Evolutionary conservation across 2,797 vertebrate genomes (phyloP), one percentile per base, ranked within the genome.

Genomic region (Syndactyla subalaris): DNA sequence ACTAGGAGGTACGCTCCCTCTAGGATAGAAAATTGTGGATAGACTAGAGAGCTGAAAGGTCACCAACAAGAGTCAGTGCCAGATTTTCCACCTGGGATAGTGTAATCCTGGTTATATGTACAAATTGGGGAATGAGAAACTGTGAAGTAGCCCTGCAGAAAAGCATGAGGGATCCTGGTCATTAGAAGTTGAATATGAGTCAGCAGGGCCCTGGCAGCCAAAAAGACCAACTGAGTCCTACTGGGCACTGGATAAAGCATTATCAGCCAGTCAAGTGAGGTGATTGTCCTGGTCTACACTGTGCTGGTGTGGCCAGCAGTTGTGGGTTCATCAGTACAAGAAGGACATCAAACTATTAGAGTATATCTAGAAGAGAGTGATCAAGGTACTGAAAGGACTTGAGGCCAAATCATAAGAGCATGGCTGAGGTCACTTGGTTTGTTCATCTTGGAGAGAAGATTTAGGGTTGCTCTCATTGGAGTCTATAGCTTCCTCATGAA

Each of bases 261-360:
- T 0, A 1, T 18, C 36, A n/a, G 11, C 6, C 4, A 4, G 9
- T 18, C 6, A 17, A 10, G 11, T 19, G 24, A 39, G 14, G 30
- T 24, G 18, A 22, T 51, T 41, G 23, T 62, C 30, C 46, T 3
- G 0, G 6, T 62, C 46, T 62, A 7, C 18, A 21, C 8, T 51
- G 36, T 51, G 11, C 23, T 6, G 10, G 10, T 22, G 18, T 41
- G 13, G 30, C 20, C 20, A 30, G 7, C 4, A 8, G 8, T 4
- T 62, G 30, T 52, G 24, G 24, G 19, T 19, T 76, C 46, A 29
- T 29, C 23, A 62, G 46, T 41, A 34, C 15, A 10, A 27, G 23
- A 51, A 39, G 32, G 38, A 29, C 19, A 29, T 23, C 24, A 30
- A 4, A 43, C 3, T 29, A 4, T 18, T 43, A 23, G 14, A 38